Conservation (phyloP, 2,113 vertebrate species). For the Neoarius graeffei region DNA sequence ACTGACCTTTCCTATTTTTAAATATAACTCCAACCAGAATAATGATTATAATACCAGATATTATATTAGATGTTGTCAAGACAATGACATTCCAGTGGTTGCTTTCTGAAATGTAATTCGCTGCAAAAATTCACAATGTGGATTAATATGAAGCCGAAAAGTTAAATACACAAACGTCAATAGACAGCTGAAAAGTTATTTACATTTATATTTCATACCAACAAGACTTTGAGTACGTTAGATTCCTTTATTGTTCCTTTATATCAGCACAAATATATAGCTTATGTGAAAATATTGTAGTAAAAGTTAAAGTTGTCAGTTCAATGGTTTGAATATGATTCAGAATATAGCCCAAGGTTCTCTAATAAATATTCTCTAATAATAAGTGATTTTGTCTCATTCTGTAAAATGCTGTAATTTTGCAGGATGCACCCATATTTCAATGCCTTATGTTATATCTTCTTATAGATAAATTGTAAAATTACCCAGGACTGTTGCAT, state of each 20-base stretch:
- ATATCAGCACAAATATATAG: background rate
- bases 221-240: background rate
- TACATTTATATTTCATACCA: background rate
- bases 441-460: background rate
- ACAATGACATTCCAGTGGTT: background rate
- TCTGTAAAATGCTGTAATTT: background rate
- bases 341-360: background rate
- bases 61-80: background rate
- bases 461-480: background rate
- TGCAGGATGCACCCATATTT: background rate
- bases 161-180: background rate
- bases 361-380: background rate
- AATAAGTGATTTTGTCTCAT: background rate
- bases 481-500: background rate
- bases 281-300: background rate
- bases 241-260: background rate
- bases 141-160: background rate
- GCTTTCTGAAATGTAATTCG: background rate
- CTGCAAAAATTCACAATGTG: background rate
- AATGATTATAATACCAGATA: no score
- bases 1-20: no score
- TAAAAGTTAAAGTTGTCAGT: background rate
- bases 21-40: no score
- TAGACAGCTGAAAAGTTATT: no score
- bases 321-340: background rate